phyloP scores from a whole-genome alignment of 2,888 invertebrate species.

The Chorisops tibialis region DNA sequence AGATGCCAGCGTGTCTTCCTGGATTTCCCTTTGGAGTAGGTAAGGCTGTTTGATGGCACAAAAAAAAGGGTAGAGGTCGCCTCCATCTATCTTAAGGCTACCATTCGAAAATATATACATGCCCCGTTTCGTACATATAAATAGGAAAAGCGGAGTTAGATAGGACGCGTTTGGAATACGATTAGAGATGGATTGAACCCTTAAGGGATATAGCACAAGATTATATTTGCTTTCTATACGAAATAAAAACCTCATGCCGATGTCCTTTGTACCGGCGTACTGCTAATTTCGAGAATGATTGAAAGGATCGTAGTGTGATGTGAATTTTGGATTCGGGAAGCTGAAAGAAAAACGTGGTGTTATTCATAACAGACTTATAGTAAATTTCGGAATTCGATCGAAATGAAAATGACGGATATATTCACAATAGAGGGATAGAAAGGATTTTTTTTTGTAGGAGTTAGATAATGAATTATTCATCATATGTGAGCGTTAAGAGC shows the following conservation, averaged over 20 bases:
- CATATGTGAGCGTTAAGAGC: neutral
- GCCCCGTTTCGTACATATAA: neutral
- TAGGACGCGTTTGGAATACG: conserved; percentile 26
- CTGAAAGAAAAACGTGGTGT: conserved; percentile 5
- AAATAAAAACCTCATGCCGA: conserved; percentile 22
- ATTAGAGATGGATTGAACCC: conserved; percentile 23
- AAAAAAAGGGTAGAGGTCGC: conserved; percentile 1
- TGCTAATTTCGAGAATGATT: conserved; percentile 28
- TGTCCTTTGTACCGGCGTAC: conserved; percentile 20
- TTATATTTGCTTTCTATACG: conserved; percentile 23
- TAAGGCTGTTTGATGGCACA: conserved; percentile 19
- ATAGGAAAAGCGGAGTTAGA: conserved; percentile 1
- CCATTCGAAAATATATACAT: too few species aligned
- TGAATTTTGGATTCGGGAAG: conserved; percentile 4
- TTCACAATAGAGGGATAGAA: neutral
- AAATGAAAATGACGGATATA: conserved; percentile 13
- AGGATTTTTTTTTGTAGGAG: neutral
- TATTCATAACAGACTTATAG: conserved; percentile 5
- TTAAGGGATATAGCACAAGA: conserved; percentile 22
- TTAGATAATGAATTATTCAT: conserved; percentile 18
- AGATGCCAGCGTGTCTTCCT: conserved; percentile 2
- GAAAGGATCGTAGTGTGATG: conserved; percentile 25
- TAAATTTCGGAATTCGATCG: conserved; percentile 6
- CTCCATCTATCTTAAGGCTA: neutral
- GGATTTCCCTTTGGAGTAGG: conserved; percentile 2